Conservation (phyloP, 2,113 vertebrate genomes). For the Andinoacara biseriatus region DNA sequence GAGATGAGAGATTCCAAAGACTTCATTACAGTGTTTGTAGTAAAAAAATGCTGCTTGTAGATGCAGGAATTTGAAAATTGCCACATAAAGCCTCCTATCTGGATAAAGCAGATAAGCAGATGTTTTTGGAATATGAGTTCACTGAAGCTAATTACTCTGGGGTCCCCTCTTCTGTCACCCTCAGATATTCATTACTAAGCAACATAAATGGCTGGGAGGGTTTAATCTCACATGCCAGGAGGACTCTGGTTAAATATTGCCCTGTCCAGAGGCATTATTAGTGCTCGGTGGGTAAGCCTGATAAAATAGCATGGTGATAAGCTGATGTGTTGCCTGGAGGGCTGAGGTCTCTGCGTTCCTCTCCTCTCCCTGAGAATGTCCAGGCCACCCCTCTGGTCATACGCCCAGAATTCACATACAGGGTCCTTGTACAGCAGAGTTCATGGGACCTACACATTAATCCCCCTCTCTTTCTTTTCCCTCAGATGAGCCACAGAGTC, state of each 20-base stretch:
- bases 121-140: constrained; percentile 6
- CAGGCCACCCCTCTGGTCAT: constrained; percentile 49
- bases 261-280: constrained; percentile 46
- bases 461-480: constrained; percentile 60
- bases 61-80: constrained; percentile 35
- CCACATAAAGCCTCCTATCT: neutral
- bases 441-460: constrained; percentile 61
- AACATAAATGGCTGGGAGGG: constrained; percentile 37
- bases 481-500: constrained; percentile 71
- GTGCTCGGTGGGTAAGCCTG: constrained; percentile 51
- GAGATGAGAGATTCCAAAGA: constrained; percentile 33
- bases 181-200: constrained; percentile 43
- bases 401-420: constrained; percentile 33
- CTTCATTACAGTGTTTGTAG: constrained; percentile 26
- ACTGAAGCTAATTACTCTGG: constrained; percentile 21
- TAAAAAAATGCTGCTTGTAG: constrained; percentile 13
- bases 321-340: constrained; percentile 33
- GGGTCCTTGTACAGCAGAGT: constrained; percentile 28
- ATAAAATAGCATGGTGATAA: constrained; percentile 53
- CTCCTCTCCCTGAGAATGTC: constrained; percentile 30
- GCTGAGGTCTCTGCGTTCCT: constrained; percentile 41
- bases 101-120: constrained; percentile 16
- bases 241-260: constrained; percentile 47
- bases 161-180: constrained; percentile 14
- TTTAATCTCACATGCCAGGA: constrained; percentile 52